phyloP scores from a whole-genome alignment of 2,797 vertebrate genomes.

The Ficedula albicollis region DNA sequence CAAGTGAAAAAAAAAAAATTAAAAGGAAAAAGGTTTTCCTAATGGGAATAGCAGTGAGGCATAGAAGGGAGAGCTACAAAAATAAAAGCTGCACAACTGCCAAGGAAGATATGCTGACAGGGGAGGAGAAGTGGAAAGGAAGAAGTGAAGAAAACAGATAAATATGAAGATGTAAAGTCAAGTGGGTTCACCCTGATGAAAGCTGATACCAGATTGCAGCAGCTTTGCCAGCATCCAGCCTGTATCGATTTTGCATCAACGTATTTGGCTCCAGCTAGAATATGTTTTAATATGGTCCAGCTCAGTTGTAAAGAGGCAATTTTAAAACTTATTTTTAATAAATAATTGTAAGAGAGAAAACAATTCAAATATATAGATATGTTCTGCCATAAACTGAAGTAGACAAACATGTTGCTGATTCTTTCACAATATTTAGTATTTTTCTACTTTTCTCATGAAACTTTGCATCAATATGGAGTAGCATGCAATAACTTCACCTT shows the following conservation, averaged over 20 bases:
- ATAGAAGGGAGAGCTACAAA: neutral
- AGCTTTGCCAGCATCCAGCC: neutral
- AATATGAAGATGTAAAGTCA: neutral
- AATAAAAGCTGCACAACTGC: neutral
- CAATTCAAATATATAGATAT: neutral
- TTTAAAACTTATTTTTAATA: neutral
- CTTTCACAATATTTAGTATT: neutral
- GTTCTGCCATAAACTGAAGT: rapidly evolving
- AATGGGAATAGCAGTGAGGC: neutral
- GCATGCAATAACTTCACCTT: neutral
- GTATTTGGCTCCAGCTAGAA: neutral
- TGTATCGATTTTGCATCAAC: neutral
- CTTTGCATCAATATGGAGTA: neutral
- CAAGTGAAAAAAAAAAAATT: neutral
- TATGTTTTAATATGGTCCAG: neutral
- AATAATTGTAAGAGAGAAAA: neutral
- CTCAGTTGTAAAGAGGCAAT: neutral
- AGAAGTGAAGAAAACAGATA: neutral
- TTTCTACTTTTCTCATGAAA: neutral
- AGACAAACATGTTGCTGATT: neutral
- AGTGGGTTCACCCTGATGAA: neutral
- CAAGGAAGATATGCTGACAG: neutral
- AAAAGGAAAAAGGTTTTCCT: rapidly evolving
- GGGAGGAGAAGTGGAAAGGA: neutral
- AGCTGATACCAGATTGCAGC: neutral